Percentiles rank a stretch among this genome's conserved stretches.
Evolutionary conservation across 2,113 vertebrate genomes (phyloP).

Genomic region (Elaphurus davidianus): DNA sequence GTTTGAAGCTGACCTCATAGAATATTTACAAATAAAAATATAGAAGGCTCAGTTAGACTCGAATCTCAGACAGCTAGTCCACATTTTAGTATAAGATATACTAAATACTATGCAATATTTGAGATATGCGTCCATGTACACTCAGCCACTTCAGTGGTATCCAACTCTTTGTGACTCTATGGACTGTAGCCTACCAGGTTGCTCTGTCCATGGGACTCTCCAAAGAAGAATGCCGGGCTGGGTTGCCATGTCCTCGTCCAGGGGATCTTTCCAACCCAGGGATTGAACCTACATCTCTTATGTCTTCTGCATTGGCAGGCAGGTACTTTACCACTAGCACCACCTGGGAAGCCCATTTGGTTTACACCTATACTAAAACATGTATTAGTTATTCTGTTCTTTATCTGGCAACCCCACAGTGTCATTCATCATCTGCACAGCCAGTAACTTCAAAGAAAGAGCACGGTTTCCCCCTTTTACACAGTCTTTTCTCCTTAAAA

Average conservation of each 20-base stretch:
- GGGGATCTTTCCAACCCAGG: not conserved
- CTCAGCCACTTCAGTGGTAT: not conserved
- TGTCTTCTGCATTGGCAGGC: not conserved
- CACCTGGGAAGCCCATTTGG: not conserved
- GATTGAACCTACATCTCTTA: not conserved
- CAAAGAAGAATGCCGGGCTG: not conserved
- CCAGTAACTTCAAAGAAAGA: not conserved
- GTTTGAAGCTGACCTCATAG: not conserved
- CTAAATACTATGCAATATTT: not conserved
- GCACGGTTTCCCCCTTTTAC: not conserved
- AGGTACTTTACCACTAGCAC: fast-evolving
- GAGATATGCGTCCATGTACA: not conserved
- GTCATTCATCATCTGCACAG: not conserved
- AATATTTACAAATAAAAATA: not conserved
- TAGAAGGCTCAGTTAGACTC: not conserved
- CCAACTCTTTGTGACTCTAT: not conserved
- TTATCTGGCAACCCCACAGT: not conserved
- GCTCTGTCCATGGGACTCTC: not conserved
- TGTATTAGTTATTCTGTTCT: not conserved
- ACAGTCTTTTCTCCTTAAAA: not conserved
- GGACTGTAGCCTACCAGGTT: not conserved
- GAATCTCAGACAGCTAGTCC: not conserved
- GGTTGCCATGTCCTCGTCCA: not conserved
- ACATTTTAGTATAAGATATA: not conserved
- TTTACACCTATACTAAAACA: not conserved